These are phyloP conservation scores for Phycodurus eques DNA, from an alignment of 2,113 vertebrate genomes.

Conservation along the genomic window DNA sequence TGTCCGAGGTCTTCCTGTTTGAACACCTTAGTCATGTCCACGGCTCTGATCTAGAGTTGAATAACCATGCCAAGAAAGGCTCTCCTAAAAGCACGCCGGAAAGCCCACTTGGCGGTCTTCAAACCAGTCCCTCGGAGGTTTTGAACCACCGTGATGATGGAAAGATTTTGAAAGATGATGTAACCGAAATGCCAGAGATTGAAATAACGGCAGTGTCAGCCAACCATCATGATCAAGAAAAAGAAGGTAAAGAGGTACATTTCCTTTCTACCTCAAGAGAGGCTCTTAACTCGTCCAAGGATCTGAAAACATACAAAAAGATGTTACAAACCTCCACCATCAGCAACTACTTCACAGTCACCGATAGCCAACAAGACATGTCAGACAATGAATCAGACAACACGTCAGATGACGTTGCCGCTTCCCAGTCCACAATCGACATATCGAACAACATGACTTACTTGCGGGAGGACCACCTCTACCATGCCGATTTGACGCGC, in stretches of 20 bases:
- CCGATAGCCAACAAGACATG: constrained; percentile 34
- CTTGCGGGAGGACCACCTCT: constrained; percentile 28
- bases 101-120: constrained; percentile 83
- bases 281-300: constrained; percentile 73
- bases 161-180: neutral
- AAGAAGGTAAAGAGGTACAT: constrained; percentile 55
- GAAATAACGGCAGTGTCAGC: constrained; percentile 23
- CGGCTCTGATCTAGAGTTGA: constrained; percentile 62
- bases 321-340: constrained; percentile 58
- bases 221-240: constrained; percentile 66
- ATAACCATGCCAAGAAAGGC: constrained; percentile 52
- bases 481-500: constrained; percentile 45
- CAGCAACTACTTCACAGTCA: constrained; percentile 59
- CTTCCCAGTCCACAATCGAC: constrained; percentile 80
- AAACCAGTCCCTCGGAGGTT: constrained; percentile 69
- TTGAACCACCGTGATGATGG: constrained; percentile 73
- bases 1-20: constrained; percentile 84
- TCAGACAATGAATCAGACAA: constrained; percentile 73
- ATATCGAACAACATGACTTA: constrained; percentile 65
- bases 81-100: constrained; percentile 72
- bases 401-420: constrained; percentile 65
- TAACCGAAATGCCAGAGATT: neutral
- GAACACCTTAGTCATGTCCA: constrained; percentile 86
- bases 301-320: constrained; percentile 72
- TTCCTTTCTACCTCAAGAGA: constrained; percentile 63